A percentile compares a stretch with the other conserved stretches of the same genome.
Evolutionary conservation across 2,888 invertebrate species (phyloP).

Genomic region (Chydorus sphaericus): DNA sequence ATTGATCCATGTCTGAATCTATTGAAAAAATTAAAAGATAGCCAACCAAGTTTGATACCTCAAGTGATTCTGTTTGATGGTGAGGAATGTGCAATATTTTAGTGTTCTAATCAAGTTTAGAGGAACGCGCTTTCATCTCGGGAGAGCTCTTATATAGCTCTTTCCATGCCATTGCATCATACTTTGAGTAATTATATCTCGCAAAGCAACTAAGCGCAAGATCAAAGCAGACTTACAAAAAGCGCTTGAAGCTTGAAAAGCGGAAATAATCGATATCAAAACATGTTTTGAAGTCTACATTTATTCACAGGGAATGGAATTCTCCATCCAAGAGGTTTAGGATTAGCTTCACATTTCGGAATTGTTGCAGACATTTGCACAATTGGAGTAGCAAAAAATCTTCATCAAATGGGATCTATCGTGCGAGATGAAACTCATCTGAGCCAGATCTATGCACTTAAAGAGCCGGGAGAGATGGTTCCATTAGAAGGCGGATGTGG

Average conservation of each 20-base stretch:
- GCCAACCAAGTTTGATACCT: conserved; percentile 26
- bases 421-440: conserved; percentile 17
- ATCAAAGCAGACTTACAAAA: too few species aligned
- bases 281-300: too few species aligned
- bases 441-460: conserved; percentile 13
- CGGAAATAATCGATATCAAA: too few species aligned
- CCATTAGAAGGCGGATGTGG: conserved; percentile 15
- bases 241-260: too few species aligned
- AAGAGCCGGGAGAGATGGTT: conserved; percentile 18
- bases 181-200: too few species aligned
- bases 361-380: conserved; percentile 27
- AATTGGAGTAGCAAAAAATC: conserved; percentile 32
- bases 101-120: too few species aligned
- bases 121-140: too few species aligned
- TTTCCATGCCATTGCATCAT: too few species aligned
- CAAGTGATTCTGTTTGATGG: conserved; percentile 31
- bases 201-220: too few species aligned
- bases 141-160: too few species aligned
- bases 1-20: conserved; percentile 25
- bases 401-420: conserved; percentile 28
- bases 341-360: conserved; percentile 32
- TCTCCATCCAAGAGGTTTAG: conserved; percentile 30
- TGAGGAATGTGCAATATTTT: too few species aligned
- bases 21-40: conserved; percentile 21
- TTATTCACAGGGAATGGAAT: conserved; percentile 33